A percentile compares a stretch with the other conserved stretches of the same genome.
phyloP scores from a whole-genome alignment of 1,140 invertebrate species.

The Drosophila parvula region DNA sequence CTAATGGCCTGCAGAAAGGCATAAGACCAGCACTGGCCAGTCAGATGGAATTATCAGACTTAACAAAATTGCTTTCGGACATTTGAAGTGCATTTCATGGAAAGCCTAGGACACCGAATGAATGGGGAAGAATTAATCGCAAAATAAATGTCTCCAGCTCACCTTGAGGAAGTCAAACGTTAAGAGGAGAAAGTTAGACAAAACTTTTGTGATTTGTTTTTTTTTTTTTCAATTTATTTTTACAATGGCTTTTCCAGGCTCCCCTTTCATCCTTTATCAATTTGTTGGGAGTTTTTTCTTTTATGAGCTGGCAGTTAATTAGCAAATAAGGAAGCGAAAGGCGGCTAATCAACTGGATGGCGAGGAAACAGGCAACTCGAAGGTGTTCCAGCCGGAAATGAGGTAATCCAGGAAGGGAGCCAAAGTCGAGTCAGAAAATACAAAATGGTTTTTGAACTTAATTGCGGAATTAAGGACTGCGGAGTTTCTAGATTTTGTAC shows the following conservation, averaged over 20 bases:
- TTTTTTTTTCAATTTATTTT: slow-evolving; percentile 68
- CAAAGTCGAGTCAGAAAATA: slow-evolving; percentile 8
- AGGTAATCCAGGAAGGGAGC: slow-evolving; percentile 12
- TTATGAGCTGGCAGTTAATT: slow-evolving; percentile 74
- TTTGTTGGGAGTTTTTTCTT: slow-evolving; percentile 46
- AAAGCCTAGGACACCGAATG: slow-evolving; percentile 22
- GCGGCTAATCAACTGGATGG: slow-evolving; percentile 32
- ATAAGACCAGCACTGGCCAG: slow-evolving; percentile 23
- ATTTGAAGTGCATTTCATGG: slow-evolving; percentile 46
- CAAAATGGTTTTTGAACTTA: slow-evolving; percentile 19
- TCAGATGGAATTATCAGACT: slow-evolving; percentile 55
- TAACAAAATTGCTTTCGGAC: slow-evolving; percentile 41
- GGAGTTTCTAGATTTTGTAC: neutral
- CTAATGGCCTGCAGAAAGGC: slow-evolving; percentile 47
- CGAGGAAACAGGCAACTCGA: slow-evolving; percentile 22
- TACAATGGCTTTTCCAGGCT: slow-evolving; percentile 41
- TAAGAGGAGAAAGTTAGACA: slow-evolving; percentile 13
- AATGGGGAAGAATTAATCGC: slow-evolving; percentile 20
- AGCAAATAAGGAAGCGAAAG: slow-evolving; percentile 47
- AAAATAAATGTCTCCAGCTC: slow-evolving; percentile 37
- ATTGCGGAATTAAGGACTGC: slow-evolving; percentile 8
- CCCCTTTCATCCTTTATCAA: slow-evolving; percentile 11
- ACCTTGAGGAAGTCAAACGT: slow-evolving; percentile 31
- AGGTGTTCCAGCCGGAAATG: slow-evolving; percentile 52
- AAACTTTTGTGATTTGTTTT: slow-evolving; percentile 29